Conservation (phyloP, 1,140 invertebrate genomes). For the Pissodes strobi region DNA sequence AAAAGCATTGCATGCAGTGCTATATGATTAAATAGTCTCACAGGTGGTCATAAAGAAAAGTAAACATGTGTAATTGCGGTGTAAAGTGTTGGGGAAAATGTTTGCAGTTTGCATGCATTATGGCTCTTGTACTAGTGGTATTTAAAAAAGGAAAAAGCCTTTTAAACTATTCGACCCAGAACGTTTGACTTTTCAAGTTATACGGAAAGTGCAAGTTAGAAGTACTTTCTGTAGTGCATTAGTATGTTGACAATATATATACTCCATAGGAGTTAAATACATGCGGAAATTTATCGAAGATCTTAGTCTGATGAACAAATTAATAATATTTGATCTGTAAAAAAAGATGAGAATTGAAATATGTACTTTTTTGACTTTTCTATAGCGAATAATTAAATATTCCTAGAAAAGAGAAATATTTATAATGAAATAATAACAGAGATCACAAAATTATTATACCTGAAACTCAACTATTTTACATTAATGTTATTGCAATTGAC, state of each 20-base stretch:
- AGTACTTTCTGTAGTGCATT: slow-evolving; percentile 25
- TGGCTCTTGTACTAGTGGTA: slow-evolving; percentile 15
- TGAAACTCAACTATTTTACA: no score
- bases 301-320: no score
- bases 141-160: slow-evolving; percentile 29
- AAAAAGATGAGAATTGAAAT: no score
- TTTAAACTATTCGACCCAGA: slow-evolving; percentile 27
- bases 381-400: no score
- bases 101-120: slow-evolving; percentile 30
- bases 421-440: no score
- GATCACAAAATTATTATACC: no score
- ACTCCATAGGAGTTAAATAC: slow-evolving; percentile 13
- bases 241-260: slow-evolving; percentile 24
- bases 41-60: slow-evolving; percentile 32
- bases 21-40: slow-evolving; percentile 28
- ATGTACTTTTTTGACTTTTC: no score
- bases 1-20: slow-evolving; percentile 24
- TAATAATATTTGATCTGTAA: no score
- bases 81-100: slow-evolving; percentile 30
- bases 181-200: slow-evolving; percentile 24
- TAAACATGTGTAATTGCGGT: slow-evolving; percentile 27
- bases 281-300: slow-evolving; percentile 17
- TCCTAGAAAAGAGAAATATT: no score
- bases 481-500: no score
- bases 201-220: slow-evolving; percentile 29